Evolutionary conservation across 2,797 vertebrate genomes (phyloP).

Genomic region (Sardinella longiceps): DNA sequence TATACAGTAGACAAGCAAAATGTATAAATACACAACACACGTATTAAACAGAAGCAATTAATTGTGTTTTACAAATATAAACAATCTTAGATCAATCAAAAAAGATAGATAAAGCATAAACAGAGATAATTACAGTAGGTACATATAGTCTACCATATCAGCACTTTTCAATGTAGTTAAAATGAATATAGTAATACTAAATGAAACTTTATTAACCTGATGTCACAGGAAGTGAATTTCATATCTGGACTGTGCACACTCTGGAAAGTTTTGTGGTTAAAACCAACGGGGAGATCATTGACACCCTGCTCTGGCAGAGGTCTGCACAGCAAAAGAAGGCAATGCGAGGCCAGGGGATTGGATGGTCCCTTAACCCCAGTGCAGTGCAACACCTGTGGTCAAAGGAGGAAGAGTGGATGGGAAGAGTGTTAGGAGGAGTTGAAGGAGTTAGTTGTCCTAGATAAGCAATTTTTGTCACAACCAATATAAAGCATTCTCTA

Average conservation of each 20-base stretch:
- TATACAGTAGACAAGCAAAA: neutral
- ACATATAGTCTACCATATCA: neutral
- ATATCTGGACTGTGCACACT: slow-evolving; percentile 59
- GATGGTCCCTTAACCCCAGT: slow-evolving; percentile 46
- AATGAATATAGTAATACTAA: neutral
- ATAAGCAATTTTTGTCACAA: neutral
- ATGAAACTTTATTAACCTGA: slow-evolving; percentile 48
- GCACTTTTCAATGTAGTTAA: neutral
- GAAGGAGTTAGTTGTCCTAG: neutral
- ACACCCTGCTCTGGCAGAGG: slow-evolving; percentile 46
- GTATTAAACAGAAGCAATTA: neutral
- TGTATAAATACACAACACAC: too few species aligned
- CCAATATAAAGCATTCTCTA: too few species aligned
- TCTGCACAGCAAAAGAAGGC: slow-evolving; percentile 58
- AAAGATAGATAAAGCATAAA: too few species aligned
- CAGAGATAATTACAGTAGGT: too few species aligned
- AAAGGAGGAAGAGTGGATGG: neutral
- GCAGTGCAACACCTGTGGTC: slow-evolving; percentile 58
- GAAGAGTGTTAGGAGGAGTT: neutral
- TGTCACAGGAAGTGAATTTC: slow-evolving; percentile 60
- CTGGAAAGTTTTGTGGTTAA: slow-evolving; percentile 51
- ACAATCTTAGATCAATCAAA: too few species aligned
- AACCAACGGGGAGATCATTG: slow-evolving; percentile 34
- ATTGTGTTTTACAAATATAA: neutral
- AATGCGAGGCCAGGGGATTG: slow-evolving; percentile 37